These are phyloP conservation scores for Blastomussa wellsi DNA, from an alignment of 92 coral and sea anemone species.

Conservation along the genomic window DNA sequence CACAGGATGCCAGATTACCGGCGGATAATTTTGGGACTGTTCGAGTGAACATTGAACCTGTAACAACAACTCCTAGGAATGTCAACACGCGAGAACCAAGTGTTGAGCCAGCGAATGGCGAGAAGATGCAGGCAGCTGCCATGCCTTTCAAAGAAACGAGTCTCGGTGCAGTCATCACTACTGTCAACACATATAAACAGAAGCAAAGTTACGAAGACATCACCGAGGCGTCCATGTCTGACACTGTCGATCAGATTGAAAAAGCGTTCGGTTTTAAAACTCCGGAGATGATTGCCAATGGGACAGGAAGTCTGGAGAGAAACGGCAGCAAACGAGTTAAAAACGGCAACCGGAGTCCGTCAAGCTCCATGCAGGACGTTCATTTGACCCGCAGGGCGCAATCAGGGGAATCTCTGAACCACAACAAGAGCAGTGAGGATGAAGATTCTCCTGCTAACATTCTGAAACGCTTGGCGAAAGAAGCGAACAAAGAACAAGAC, in stretches of 20 bases:
- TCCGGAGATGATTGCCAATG: slow-evolving; percentile 65
- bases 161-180: slow-evolving; percentile 90
- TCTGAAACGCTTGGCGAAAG: slow-evolving; percentile 39
- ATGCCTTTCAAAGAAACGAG: slow-evolving; percentile 97
- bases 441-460: slow-evolving; percentile 28
- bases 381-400: slow-evolving; percentile 31
- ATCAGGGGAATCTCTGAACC: slow-evolving; percentile 46
- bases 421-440: slow-evolving; percentile 27
- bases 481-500: slow-evolving; percentile 30
- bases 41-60: slow-evolving; percentile 42
- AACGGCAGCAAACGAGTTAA: slow-evolving; percentile 40
- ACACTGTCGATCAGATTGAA: slow-evolving; percentile 96
- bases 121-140: slow-evolving; percentile 36
- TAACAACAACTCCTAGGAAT: slow-evolving; percentile 19
- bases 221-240: slow-evolving; percentile 87
- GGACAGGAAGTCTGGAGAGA: slow-evolving; percentile 58
- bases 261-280: slow-evolving; percentile 88
- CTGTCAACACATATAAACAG: slow-evolving; percentile 89
- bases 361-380: slow-evolving; percentile 43
- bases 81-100: slow-evolving; percentile 15
- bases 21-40: slow-evolving; percentile 56
- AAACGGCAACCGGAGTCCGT: slow-evolving; percentile 30
- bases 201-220: slow-evolving; percentile 70
- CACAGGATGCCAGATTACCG: slow-evolving; percentile 30
- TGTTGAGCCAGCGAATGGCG: slow-evolving; percentile 32